Conservation (phyloP, 2,113 vertebrate species). For the Oceanodroma tethys region DNA sequence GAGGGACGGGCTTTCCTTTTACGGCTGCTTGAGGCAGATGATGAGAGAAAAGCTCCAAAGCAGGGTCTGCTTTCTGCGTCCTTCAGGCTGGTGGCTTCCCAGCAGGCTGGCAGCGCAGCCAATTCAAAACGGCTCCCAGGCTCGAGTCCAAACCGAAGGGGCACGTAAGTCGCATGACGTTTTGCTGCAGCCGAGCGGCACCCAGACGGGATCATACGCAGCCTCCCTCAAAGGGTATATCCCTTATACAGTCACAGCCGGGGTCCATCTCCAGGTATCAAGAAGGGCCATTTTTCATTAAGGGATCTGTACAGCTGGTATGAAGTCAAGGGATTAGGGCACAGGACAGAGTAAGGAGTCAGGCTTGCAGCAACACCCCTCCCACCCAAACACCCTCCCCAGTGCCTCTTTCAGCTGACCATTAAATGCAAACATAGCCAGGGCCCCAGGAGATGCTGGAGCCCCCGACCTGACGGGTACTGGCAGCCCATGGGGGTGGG, state of each 20-base stretch:
- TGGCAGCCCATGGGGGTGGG: fast-evolving
- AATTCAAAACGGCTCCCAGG: background rate
- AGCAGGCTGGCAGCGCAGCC: background rate
- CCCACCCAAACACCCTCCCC: background rate
- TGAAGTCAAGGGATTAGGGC: background rate
- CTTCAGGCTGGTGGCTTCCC: background rate
- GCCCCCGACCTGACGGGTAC: fast-evolving
- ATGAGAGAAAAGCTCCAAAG: background rate
- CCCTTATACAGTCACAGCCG: background rate
- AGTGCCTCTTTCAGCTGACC: background rate
- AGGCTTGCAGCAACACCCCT: background rate
- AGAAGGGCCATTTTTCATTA: background rate
- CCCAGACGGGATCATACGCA: fast-evolving
- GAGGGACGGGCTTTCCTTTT: background rate
- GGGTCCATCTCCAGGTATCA: background rate
- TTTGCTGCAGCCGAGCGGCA: background rate
- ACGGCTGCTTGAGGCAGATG: fast-evolving
- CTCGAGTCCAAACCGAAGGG: background rate
- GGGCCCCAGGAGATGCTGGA: background rate
- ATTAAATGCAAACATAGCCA: background rate
- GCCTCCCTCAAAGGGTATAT: background rate
- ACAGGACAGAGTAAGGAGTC: background rate
- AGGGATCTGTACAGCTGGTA: background rate
- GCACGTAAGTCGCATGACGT: fast-evolving
- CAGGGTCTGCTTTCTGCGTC: background rate